Evolutionary conservation across 2,888 invertebrate genomes (phyloP), one percentile per base, ranked within the genome.

Genomic region (Torymus aiolomorphi): DNA sequence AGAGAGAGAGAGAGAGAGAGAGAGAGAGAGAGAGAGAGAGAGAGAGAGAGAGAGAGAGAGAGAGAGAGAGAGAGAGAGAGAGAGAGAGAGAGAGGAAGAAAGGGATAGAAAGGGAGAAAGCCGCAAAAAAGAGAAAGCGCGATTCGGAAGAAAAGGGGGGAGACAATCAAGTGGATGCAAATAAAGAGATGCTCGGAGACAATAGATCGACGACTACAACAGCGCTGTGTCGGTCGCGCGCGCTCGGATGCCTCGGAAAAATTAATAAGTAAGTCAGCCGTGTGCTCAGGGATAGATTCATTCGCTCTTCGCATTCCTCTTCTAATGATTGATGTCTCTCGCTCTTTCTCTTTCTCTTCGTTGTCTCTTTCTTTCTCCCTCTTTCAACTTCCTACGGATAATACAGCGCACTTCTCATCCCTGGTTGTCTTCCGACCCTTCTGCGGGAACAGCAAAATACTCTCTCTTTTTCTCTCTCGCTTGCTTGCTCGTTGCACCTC

Each of bases 271-370:
- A 81, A 85, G 83, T 82, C 82, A 56, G 80, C 74, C 77, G 63
- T 56, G 72, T 42, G 74, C 73, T 80, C 83, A 62, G 73, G 79
- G 67, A 67, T 67, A 52, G 78, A 83, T 82, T 80, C 81, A 80
- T 84, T 80, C 75, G 81, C 51, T 83, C 81, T 82, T 83, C 83
- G 81, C 81, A 76, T 51, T 82, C 74, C 71, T 49, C 76, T 61
- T 74, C 65, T 79, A 70, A 67, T 78, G 66, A 80, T 80, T 72
- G 49, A 18, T 18, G 65, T 5, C 42, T 14, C 42, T 16, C 63
- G 5, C 49, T 16, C 49, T 8, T 20, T 14, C 14, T n/a, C n/a
- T 71, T 61, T 52, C 52, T 24, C 13, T 51, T 11, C n/a, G 13
- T n/a, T 31, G 42, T 42, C 42, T 16, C 14, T 20, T 62, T 52